Percentiles rank a stretch among this genome's conserved stretches.
phyloP scores from a whole-genome alignment of 2,113 vertebrate genomes.

The Bambusicola thoracicus region DNA sequence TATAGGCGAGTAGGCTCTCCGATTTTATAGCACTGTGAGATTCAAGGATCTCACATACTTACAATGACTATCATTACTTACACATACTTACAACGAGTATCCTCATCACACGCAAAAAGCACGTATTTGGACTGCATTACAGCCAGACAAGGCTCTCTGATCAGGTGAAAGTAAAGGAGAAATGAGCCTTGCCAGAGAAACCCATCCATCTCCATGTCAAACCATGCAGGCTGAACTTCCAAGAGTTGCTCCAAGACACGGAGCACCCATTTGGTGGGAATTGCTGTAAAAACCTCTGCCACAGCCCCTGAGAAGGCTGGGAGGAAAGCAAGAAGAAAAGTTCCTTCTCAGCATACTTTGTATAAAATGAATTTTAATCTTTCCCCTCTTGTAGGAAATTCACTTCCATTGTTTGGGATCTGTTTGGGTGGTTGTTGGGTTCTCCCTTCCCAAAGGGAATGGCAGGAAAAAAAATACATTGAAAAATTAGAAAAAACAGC shows the following conservation, averaged over 20 bases:
- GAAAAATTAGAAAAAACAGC: slow-evolving; percentile 37
- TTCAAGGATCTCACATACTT: background rate
- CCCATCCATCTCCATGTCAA: background rate
- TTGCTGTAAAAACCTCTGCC: background rate
- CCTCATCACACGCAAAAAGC: background rate
- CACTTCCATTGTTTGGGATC: slow-evolving; percentile 49
- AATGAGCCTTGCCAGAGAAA: background rate
- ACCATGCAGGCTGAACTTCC: background rate
- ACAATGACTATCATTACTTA: background rate
- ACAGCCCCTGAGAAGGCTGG: background rate
- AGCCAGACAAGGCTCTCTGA: background rate
- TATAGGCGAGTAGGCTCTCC: background rate
- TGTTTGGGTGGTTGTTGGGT: slow-evolving; percentile 64
- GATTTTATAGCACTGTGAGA: background rate
- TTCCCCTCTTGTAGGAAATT: slow-evolving; percentile 13
- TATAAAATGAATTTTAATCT: background rate
- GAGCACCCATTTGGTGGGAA: background rate
- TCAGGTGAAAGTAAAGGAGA: background rate
- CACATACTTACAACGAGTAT: background rate
- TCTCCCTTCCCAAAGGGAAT: slow-evolving; percentile 44
- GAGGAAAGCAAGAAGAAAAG: background rate
- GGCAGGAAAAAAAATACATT: slow-evolving; percentile 12
- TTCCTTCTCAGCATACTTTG: background rate
- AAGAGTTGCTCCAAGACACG: background rate
- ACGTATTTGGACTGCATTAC: background rate